Evolutionary conservation across 2,888 invertebrate species (phyloP).

Genomic region (Xanthorhoe designata): DNA sequence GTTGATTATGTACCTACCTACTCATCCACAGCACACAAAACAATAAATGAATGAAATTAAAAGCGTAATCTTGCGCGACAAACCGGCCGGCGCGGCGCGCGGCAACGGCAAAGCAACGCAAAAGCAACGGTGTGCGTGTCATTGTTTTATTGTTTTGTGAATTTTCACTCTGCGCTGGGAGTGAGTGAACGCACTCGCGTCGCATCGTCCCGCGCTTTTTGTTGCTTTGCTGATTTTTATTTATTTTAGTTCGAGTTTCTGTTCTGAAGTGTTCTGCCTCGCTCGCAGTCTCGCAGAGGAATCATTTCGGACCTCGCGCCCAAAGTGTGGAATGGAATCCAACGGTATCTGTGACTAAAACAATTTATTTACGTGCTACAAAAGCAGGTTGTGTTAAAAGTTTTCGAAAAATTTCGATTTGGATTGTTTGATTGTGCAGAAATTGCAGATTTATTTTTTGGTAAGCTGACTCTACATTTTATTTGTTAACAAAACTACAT

Average conservation of each 20-base stretch:
- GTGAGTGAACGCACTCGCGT: neutral
- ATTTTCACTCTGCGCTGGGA: conserved; percentile 3
- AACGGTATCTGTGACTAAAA: conserved; percentile 4
- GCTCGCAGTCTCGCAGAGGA: neutral
- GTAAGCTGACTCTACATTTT: neutral
- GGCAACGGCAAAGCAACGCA: neutral
- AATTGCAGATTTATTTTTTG: neutral
- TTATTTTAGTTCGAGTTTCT: conserved; percentile 12
- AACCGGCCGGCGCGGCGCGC: conserved; percentile 20
- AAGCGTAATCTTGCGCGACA: neutral
- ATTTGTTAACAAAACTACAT: no score
- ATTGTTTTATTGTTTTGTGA: conserved; percentile 21
- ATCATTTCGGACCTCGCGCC: neutral
- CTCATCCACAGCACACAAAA: neutral
- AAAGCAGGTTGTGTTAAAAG: neutral
- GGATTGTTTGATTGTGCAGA: neutral
- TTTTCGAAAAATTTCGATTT: neutral
- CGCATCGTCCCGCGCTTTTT: neutral
- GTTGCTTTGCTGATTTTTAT: neutral
- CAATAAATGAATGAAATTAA: neutral
- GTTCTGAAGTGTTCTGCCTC: neutral
- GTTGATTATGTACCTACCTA: no score
- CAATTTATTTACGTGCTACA: neutral
- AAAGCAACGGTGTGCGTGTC: neutral
- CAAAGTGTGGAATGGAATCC: neutral